Conservation (phyloP, 2,113 vertebrate species). For the Miniopterus natalensis region DNA sequence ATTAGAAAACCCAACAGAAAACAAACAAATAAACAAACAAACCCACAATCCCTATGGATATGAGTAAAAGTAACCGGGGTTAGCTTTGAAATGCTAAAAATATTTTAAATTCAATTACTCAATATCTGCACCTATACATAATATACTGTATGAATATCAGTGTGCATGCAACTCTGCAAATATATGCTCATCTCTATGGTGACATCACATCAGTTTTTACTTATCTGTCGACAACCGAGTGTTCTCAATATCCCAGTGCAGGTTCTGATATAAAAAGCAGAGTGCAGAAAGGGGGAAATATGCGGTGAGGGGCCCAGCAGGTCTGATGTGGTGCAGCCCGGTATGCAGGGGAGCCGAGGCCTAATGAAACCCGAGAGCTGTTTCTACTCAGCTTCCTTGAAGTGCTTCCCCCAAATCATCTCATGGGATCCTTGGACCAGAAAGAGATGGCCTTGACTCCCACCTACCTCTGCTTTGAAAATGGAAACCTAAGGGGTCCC, state of each 20-base stretch:
- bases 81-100: conserved; percentile 25
- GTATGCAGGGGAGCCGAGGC: background rate
- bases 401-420: conserved; percentile 37
- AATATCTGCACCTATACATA: background rate
- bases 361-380: background rate
- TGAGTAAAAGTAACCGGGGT: background rate
- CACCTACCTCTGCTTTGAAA: conserved; percentile 57
- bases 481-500: conserved; percentile 52
- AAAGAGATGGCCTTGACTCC: conserved; percentile 50
- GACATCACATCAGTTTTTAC: conserved; percentile 66
- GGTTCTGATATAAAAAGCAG: conserved; percentile 39
- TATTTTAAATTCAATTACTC: background rate
- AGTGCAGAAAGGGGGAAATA: background rate
- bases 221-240: conserved; percentile 11
- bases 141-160: background rate
- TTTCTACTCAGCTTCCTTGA: background rate
- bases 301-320: background rate
- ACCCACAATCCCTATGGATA: background rate
- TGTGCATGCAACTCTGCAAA: conserved; percentile 15
- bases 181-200: background rate
- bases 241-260: conserved; percentile 56
- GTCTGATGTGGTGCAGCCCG: conserved; percentile 50
- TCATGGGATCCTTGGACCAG: background rate
- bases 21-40: background rate
- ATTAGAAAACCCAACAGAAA: conserved; percentile 36